Base-by-base conservation (phyloP, 1,140 invertebrate genomes). In the Trichoplusia ni region DNA sequence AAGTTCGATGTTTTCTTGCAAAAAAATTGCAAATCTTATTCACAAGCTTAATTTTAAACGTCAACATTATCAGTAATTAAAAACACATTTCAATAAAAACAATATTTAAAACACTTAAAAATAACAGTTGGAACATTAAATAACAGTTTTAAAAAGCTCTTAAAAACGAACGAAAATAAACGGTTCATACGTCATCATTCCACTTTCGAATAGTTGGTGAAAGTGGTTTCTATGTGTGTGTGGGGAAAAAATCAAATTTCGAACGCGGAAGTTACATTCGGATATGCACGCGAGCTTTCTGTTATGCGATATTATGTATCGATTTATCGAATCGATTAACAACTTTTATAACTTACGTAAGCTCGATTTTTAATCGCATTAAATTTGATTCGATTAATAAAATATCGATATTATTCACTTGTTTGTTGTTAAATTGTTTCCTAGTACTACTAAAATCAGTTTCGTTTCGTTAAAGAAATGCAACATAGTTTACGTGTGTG, bases 161-260 rank as follows among this genome's bases (percentile, higher is more conserved):
- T 74, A 62, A 61, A 56, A 75, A 47, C 29, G 58, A 64, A 44
- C 62, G 37, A 77, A 74, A 73, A 69, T 64, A 73, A 63, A 46
- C 44, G 62, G 37, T 47, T 67, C 66, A 69, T 44, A 73, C 69
- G 56, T 64, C 63, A 64, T n/a, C 19, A 64, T 47, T 35, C 64
- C 54, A 77, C 77, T 79, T 79, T 79, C 73, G 71, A 74, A 79
- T 75, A 64, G n/a, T n/a, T n/a, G 58, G 78, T 73, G 78, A 81
- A 81, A 81, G 78, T 81, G 56, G 63, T 47, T 25, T 23, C 54
- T 44, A 62, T 67, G 56, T 53, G 60, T 53, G 46, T 33, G 59
- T 67, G 68, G 53, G 47, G 47, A 73, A 75, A 75, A 73, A 65
- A 67, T 77, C 65, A 66, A 75, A 79, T 73, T 79, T 77, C 71